Base-by-base conservation (phyloP, 2,888 invertebrate species). In the Drosophila trichaetosa region DNA sequence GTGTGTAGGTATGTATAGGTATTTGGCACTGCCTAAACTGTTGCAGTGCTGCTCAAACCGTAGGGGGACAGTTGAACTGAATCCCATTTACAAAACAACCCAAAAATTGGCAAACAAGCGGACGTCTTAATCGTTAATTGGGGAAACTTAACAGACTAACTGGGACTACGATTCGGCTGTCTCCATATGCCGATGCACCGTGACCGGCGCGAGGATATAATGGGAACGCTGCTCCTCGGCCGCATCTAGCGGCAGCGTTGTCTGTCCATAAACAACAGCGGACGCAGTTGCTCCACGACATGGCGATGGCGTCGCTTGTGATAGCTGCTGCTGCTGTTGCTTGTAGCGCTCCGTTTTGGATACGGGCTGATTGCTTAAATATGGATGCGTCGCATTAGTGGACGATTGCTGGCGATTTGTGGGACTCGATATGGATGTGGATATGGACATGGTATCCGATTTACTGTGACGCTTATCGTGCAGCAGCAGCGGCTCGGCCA, bases 181-280 rank as follows among this genome's bases (percentile, higher is more conserved):
- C 92, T 98, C 98, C 97, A 97, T 97, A 91, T 96, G 95, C 87
- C 96, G 95, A 92, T 98, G 98, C 66, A 98, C 98, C 61, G 97
- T 97, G 34, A 98, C 98, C n/a, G 97, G 96, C 54, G 97, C 97
- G 85, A 97, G 94, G 74, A 98, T 95, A 92, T 94, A 95, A 92
- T 95, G 95, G 13, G 91, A 87, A 33, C 78, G 78, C 7, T 79
- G 76, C 54, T 87, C 83, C n/a, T 77, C 86, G 1, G 77, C 72
- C 1, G 77, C 73, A 24, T 83, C 79, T 53, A 92, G 57, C 4
- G 91, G 91, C 64, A 92, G 69, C 34, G 89, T 84, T 4, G 93
- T 93, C 74, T 91, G 91, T 0, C 91, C 92, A 66, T 89, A 91
- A 29, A 89, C 89, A 7, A 82, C 70, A 7, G 54, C 61, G 0